Base-by-base conservation (phyloP, 2,113 vertebrate species). In the Lamprotornis superbus region DNA sequence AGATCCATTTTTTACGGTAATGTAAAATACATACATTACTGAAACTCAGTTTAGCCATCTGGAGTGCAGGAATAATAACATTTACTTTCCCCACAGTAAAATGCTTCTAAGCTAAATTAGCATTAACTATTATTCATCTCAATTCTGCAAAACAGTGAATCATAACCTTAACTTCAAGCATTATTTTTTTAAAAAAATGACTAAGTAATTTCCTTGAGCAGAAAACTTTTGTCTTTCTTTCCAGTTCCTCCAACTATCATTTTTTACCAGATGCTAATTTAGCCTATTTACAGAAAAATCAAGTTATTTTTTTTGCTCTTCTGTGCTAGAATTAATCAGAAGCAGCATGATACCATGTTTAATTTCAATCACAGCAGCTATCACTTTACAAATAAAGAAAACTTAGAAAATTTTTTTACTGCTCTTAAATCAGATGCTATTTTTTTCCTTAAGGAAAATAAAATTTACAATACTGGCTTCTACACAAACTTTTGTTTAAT, bases 361-460 rank as follows among this genome's bases (percentile, higher is more conserved):
- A 97, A 97, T 97, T 97, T 97, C 92, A 96, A 95, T 96, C 96
- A 96, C 94, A 95, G 96, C 92, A 97, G 96, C 94, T 94, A 96
- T 27, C 47, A 27, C 93, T 94, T 95, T 73, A 81, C 63, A 92
- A 93, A 94, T 96, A 96, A 97, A 94, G 91, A 96, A 92, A 95
- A 89, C 68, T 92, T 89, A 81, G 27, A 69, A 79, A 47, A 28
- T 5, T 56, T 76, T 76, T 88, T 63, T 89, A 79, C 85, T 80
- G 42, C 69, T 92, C 57, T 65, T 94, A 90, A 93, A 91, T 78
- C 88, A 85, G 81, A 85, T 39, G 50, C 35, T 49, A 0, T 7
- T 28, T 47, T 68, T 76, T 84, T 83, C 46, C 75, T 91, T 28
- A 56, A 46, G 24, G n/a, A 93, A 94, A 90, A 89, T 64, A 68